A percentile compares a stretch with the other conserved stretches of the same genome.
phyloP scores from a whole-genome alignment of 1,140 invertebrate species.

The Panagrolaimus sp. region DNA sequence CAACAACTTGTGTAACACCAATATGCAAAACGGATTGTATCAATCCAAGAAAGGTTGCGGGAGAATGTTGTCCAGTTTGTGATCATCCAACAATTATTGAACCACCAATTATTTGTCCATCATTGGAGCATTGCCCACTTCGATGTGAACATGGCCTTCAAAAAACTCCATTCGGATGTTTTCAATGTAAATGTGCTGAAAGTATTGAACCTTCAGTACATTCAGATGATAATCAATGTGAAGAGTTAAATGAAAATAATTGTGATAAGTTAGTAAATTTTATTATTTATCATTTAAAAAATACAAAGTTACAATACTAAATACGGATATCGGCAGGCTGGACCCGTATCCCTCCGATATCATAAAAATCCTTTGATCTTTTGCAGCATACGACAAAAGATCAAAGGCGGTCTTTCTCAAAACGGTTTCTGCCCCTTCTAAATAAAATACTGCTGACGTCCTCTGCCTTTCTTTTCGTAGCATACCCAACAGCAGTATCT shows the following conservation, averaged over 20 bases:
- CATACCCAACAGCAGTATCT: too few species aligned
- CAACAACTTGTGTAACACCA: slow-evolving; percentile 63
- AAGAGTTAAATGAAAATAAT: slow-evolving; percentile 32
- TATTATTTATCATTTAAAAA: too few species aligned
- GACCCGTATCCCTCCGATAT: too few species aligned
- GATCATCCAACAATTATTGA: slow-evolving; percentile 53
- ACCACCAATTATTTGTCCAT: slow-evolving; percentile 51
- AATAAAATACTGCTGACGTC: too few species aligned
- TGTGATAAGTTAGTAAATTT: slow-evolving; percentile 42
- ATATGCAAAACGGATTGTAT: slow-evolving; percentile 63
- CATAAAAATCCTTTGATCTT: too few species aligned
- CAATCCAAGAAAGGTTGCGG: slow-evolving; percentile 61
- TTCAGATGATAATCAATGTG: slow-evolving; percentile 25
- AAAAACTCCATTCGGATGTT: slow-evolving; percentile 48
- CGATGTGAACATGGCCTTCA: slow-evolving; percentile 51
- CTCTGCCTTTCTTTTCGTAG: too few species aligned
- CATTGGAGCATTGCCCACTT: slow-evolving; percentile 53
- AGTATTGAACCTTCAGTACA: slow-evolving; percentile 9
- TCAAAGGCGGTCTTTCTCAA: too few species aligned
- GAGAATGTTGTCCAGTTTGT: slow-evolving; percentile 64
- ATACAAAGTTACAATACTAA: too few species aligned
- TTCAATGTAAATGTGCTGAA: slow-evolving; percentile 50
- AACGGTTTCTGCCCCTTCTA: too few species aligned
- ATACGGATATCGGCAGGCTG: too few species aligned
- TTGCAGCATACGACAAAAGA: too few species aligned